Evolutionary conservation across 2,888 invertebrate genomes (phyloP).

Genomic region (Autographa pulchrina): DNA sequence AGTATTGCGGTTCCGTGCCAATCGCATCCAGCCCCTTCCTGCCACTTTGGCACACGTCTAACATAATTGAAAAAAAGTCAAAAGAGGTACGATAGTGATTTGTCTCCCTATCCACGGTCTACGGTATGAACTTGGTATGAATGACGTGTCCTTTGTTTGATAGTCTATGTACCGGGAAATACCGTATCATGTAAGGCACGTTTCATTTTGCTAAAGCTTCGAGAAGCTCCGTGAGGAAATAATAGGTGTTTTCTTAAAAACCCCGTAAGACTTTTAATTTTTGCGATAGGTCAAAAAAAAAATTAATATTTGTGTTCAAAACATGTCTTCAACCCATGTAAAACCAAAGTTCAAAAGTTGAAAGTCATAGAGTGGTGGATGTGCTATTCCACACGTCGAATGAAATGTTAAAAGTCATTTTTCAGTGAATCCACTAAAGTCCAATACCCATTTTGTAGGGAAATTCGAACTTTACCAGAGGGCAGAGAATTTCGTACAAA

Average conservation of each 20-base stretch:
- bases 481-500: too few relatives aligned
- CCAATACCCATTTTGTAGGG: conserved; percentile 14
- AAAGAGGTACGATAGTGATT: too few relatives aligned
- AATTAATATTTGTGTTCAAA: neutral
- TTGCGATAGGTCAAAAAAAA: neutral
- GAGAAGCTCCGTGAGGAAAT: neutral
- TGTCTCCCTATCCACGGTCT: too few relatives aligned
- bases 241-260: neutral
- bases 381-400: neutral
- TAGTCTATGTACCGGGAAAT: conserved; percentile 33
- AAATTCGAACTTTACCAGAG: neutral
- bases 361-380: neutral
- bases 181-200: conserved; percentile 16
- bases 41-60: too few relatives aligned
- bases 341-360: neutral
- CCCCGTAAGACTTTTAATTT: neutral
- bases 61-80: too few relatives aligned
- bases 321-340: neutral
- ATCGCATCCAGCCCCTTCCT: too few relatives aligned
- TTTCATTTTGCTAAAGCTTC: conserved; percentile 18
- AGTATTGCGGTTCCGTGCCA: too few relatives aligned
- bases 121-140: too few relatives aligned
- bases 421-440: neutral
- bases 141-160: conserved; percentile 30
- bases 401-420: conserved; percentile 20